A percentile compares a stretch with the other conserved stretches of the same genome.
Evolutionary conservation across 2,113 vertebrate genomes (phyloP).

Genomic region (Leptobrachium leishanense): DNA sequence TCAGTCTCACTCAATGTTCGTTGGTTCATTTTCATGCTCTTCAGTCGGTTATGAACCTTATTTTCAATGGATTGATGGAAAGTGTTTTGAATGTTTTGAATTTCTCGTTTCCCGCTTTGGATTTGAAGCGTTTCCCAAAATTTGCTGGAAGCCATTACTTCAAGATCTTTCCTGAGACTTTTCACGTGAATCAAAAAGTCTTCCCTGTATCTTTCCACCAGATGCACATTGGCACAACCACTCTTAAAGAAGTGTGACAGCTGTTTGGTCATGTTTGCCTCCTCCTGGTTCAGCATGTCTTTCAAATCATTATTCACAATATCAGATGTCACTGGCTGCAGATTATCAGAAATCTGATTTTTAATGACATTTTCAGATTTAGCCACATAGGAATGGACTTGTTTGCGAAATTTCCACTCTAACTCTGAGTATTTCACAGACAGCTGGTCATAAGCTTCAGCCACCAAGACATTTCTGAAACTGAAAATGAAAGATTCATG

Average conservation of each 20-base stretch:
- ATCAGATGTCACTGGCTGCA: not conserved
- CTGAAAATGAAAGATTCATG: constrained; percentile 41
- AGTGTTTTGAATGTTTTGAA: not conserved
- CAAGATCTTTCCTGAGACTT: constrained; percentile 53
- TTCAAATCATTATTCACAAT: constrained; percentile 55
- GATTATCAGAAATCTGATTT: constrained; percentile 5
- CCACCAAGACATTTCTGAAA: constrained; percentile 40
- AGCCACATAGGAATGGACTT: constrained; percentile 60
- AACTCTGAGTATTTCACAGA: constrained; percentile 51
- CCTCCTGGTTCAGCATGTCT: constrained; percentile 52
- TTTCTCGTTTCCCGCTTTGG: not conserved
- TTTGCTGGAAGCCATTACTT: constrained; percentile 29
- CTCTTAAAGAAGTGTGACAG: constrained; percentile 52
- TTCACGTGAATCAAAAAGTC: constrained; percentile 56
- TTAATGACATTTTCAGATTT: constrained; percentile 54
- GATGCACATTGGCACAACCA: constrained; percentile 51
- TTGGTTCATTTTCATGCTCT: constrained; percentile 54
- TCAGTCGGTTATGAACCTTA: constrained; percentile 55
- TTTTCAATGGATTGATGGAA: constrained; percentile 49
- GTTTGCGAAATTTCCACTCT: constrained; percentile 55
- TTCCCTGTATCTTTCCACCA: constrained; percentile 59
- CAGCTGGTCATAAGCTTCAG: constrained; percentile 45
- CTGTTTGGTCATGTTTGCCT: constrained; percentile 3
- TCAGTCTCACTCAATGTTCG: constrained; percentile 51
- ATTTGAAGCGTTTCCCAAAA: constrained; percentile 53